Percentiles rank a stretch among this genome's conserved stretches.
Conservation (phyloP, 2,113 vertebrate genomes). For the mouse (Mus musculus) region DNA sequence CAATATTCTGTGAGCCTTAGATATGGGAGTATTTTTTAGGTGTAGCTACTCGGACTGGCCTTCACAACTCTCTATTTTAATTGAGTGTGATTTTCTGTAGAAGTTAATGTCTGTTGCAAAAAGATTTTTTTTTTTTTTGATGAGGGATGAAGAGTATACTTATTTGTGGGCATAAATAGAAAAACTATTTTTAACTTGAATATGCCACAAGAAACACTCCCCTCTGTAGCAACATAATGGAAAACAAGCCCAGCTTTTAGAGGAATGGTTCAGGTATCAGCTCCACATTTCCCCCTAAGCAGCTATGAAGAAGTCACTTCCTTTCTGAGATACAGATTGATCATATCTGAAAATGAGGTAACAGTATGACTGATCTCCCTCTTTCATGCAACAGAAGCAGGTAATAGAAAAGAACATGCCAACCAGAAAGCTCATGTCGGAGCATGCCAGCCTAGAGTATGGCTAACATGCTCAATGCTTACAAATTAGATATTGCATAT, state of each 20-base stretch:
- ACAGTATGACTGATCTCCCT: no score
- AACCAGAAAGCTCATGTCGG: neutral
- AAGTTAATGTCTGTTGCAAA: no score
- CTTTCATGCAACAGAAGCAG: neutral
- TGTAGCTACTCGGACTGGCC: neutral
- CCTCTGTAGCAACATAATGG: neutral
- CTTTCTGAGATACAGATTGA: neutral
- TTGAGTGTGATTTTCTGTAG: neutral
- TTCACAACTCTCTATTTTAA: neutral
- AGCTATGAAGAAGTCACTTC: neutral
- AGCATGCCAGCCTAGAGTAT: neutral
- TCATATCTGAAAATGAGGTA: neutral
- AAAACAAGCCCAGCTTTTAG: neutral
- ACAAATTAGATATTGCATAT: neutral
- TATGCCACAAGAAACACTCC: neutral
- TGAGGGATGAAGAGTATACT: neutral
- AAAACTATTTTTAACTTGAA: neutral
- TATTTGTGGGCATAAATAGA: neutral
- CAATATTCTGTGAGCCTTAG: neutral
- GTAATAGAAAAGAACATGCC: fast-evolving
- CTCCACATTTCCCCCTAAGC: neutral
- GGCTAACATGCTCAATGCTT: neutral
- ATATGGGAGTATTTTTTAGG: neutral
- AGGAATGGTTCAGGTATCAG: neutral
- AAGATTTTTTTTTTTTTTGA: no score